phyloP scores from a whole-genome alignment of 2,888 invertebrate genomes.

The Caenorhabditis sulstoni region DNA sequence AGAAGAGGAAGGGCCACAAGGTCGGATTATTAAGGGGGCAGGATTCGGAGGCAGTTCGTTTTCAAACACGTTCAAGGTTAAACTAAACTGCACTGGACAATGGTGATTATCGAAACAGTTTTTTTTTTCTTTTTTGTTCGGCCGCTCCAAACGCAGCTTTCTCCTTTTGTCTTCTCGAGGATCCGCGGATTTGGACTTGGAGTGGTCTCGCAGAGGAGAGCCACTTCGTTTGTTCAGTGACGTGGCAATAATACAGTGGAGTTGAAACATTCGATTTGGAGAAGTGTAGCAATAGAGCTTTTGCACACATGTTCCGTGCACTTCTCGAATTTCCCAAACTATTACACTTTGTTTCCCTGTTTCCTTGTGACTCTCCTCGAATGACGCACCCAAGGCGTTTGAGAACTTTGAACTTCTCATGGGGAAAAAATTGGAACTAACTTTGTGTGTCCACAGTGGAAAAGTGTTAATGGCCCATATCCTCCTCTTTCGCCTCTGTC shows the following conservation, averaged over 20 bases:
- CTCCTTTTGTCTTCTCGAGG: background rate
- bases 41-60: conserved; percentile 9
- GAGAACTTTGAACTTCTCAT: background rate
- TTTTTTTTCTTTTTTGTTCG: background rate
- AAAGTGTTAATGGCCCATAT: conserved; percentile 42
- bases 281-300: conserved; percentile 6
- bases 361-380: too few species aligned
- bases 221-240: conserved; percentile 21
- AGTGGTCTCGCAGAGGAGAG: conserved; percentile 22
- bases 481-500: conserved; percentile 7
- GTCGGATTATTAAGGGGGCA: conserved; percentile 35
- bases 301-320: conserved; percentile 38
- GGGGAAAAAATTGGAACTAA: background rate
- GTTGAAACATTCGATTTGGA: background rate
- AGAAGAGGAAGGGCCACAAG: conserved; percentile 1
- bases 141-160: background rate
- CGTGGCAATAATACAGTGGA: conserved; percentile 11
- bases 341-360: conserved; percentile 35
- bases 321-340: conserved; percentile 21
- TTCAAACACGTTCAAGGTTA: conserved; percentile 3
- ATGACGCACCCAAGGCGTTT: background rate
- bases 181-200: conserved; percentile 22
- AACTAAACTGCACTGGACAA: conserved; percentile 30
- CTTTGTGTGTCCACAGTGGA: background rate
- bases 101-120: conserved; percentile 35